Evolutionary conservation across 2,888 invertebrate species (phyloP), one percentile per base, ranked within the genome.

Genomic region (Netelia inedita): DNA sequence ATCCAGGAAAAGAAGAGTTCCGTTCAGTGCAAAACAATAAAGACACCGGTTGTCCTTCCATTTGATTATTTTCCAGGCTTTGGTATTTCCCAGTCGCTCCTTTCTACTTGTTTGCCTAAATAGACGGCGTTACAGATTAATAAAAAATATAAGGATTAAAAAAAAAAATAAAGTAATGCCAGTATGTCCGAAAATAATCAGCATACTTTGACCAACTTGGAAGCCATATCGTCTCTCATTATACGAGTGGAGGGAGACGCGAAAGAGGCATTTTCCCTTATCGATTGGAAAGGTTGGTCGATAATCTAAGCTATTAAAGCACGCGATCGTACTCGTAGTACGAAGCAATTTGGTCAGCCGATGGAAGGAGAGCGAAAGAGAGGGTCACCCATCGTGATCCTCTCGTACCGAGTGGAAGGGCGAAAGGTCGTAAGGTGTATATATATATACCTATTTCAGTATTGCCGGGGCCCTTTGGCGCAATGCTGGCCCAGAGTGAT

Each of bases 401-500:
- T 65, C 65, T 65, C 65, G 65, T 43, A 41, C 43, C 69, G 65
- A 79, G 50, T 69, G 35, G 59, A 75, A 83, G 85, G 83, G 79
- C 83, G 81, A 87, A 85, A 87, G 85, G 82, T 87, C 85, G 82
- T 46, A 59, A 63, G 59, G 75, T 43, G 21, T 65, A 72, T 57
- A 68, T 73, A 66, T 35, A 69, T 79, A 68, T 69, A 74, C 46
- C 63, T 50, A 19, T 57, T 41, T 46, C 16, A 35, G 68, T 50
- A 23, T 61, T 78, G 65, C 81, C 81, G 53, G 63, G 76, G 78
- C 79, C 79, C 85, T 85, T 86, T 83, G 83, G 86, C 86, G 86
- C 86, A 65, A 79, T 83, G 81, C 82, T 79, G 72, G 79, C 57
- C 43, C 79, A 46, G 76, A 85, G 81, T 88, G 88, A 88, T 88